phyloP scores from a whole-genome alignment of 2,797 vertebrate species.

The Apodemus agrarius region DNA sequence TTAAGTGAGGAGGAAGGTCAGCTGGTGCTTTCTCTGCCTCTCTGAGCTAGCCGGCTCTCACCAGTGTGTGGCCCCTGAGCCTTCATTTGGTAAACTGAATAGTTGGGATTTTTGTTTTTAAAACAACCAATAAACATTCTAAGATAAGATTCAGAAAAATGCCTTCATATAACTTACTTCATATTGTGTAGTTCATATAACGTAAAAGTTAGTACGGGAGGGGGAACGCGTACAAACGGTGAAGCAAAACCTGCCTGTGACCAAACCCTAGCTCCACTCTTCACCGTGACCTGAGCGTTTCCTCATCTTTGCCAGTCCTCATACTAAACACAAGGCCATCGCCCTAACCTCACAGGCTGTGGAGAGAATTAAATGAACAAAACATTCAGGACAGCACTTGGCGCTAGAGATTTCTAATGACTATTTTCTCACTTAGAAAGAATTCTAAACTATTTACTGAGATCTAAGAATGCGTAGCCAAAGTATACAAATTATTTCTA shows the following conservation, averaged over 20 bases:
- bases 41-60: background rate
- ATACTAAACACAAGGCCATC: background rate
- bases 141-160: background rate
- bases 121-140: background rate
- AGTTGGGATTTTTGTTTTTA: too few relatives aligned
- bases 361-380: background rate
- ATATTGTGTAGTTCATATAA: background rate
- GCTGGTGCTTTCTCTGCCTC: background rate
- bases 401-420: background rate
- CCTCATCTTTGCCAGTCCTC: background rate
- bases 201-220: background rate
- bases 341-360: background rate
- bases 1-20: background rate
- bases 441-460: background rate
- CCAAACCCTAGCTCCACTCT: background rate
- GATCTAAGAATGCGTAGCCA: background rate
- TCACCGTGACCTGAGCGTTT: background rate
- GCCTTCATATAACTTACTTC: background rate
- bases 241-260: background rate
- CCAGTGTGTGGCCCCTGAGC: too few relatives aligned
- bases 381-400: background rate
- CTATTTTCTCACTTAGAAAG: constrained; percentile 6
- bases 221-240: background rate
- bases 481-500: background rate
- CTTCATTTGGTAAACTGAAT: too few relatives aligned